phyloP scores from a whole-genome alignment of 2,888 invertebrate species.

The Coleophora deauratella region DNA sequence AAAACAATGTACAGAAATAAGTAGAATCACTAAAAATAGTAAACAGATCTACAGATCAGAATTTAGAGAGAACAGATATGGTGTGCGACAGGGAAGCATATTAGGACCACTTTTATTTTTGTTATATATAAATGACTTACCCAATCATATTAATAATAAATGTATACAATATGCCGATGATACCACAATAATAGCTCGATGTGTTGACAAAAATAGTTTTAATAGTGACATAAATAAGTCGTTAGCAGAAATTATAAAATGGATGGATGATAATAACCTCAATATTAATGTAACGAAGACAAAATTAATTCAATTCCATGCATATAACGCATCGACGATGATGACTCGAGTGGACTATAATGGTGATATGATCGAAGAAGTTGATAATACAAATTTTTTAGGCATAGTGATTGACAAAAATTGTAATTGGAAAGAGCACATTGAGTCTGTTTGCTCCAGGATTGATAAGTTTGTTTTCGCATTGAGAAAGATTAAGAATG shows the following conservation, averaged over 20 bases:
- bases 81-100: constrained; percentile 1
- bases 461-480: not conserved
- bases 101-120: not conserved
- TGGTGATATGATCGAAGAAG: not conserved
- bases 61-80: too few species aligned
- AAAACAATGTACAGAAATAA: too few species aligned
- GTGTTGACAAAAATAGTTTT: not conserved
- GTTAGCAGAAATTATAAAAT: not conserved
- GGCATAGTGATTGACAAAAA: not conserved
- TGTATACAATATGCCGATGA: constrained; percentile 1
- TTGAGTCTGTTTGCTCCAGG: not conserved
- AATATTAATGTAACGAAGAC: not conserved
- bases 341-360: not conserved
- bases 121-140: not conserved
- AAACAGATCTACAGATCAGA: too few species aligned
- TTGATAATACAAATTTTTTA: not conserved
- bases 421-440: not conserved
- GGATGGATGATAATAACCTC: not conserved
- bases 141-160: not conserved
- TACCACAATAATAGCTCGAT: not conserved
- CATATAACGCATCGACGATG: not conserved
- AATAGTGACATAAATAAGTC: not conserved
- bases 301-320: not conserved
- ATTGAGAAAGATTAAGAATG: not conserved
- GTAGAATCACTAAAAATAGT: too few species aligned